Evolutionary conservation across 2,888 invertebrate genomes (phyloP).

Genomic region (Aspidiotus destructor): DNA sequence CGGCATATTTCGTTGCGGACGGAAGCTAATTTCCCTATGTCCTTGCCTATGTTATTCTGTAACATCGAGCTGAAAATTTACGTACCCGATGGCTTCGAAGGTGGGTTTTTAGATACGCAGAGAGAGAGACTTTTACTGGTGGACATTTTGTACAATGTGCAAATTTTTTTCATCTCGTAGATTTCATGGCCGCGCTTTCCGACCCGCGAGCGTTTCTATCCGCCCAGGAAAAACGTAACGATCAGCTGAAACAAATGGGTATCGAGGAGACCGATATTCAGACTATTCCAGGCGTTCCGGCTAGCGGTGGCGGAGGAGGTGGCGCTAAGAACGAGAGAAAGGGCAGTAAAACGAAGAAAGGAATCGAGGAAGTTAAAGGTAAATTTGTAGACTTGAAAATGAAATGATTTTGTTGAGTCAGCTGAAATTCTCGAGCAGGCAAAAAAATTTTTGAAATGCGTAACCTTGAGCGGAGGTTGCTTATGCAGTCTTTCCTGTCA

Average conservation of each 20-base stretch:
- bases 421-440: too few relatives aligned
- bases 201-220: slow-evolving; percentile 88
- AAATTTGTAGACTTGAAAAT: slow-evolving; percentile 18
- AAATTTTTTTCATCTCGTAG: slow-evolving; percentile 44
- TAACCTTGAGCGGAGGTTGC: too few relatives aligned
- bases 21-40: slow-evolving; percentile 98
- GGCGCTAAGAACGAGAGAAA: slow-evolving; percentile 38
- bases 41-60: slow-evolving; percentile 96
- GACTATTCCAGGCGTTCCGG: slow-evolving; percentile 37
- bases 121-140: background rate
- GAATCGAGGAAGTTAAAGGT: slow-evolving; percentile 65
- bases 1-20: slow-evolving; percentile 94
- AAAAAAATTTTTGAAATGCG: too few relatives aligned
- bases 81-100: slow-evolving; percentile 97
- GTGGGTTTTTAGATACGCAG: slow-evolving; percentile 47
- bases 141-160: background rate
- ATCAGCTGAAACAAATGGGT: slow-evolving; percentile 91
- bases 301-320: slow-evolving; percentile 36
- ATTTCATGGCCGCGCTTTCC: slow-evolving; percentile 94
- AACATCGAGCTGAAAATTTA: slow-evolving; percentile 99
- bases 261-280: slow-evolving; percentile 65
- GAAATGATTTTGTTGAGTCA: too few relatives aligned
- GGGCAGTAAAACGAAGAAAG: slow-evolving; percentile 40
- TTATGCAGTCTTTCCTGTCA: too few relatives aligned
- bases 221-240: slow-evolving; percentile 73